Evolutionary conservation across 2,113 vertebrate genomes (phyloP).

Genomic region (Synchiropus splendidus): DNA sequence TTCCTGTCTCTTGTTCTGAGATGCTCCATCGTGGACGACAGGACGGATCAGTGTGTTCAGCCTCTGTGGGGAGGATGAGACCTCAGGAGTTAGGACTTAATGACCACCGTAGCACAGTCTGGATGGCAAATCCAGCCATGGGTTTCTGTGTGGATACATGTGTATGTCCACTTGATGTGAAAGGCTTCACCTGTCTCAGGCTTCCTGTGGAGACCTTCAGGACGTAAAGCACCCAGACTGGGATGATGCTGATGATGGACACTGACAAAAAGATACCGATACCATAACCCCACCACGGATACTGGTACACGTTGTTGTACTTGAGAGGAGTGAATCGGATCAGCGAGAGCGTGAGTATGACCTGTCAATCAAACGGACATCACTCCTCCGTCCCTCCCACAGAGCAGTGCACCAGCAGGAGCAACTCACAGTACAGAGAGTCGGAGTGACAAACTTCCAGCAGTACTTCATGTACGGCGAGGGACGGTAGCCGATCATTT

Average conservation of each 20-base stretch:
- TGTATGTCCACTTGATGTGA: too few relatives aligned
- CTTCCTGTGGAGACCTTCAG: too few relatives aligned
- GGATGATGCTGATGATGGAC: conserved; percentile 4
- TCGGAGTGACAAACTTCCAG: conserved; percentile 77
- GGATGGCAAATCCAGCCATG: too few relatives aligned
- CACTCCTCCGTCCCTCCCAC: neutral
- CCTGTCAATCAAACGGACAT: neutral
- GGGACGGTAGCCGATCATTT: conserved; percentile 84
- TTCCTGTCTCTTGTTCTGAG: neutral
- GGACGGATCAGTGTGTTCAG: too few relatives aligned
- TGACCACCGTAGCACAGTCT: too few relatives aligned
- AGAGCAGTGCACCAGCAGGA: neutral
- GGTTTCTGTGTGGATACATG: too few relatives aligned
- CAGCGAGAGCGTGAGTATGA: conserved; percentile 4
- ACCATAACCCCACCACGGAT: conserved; percentile 7
- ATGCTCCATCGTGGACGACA: too few relatives aligned
- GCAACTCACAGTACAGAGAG: conserved; percentile 69
- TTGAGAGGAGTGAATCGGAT: conserved; percentile 10
- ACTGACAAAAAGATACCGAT: conserved; percentile 8
- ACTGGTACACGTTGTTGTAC: conserved; percentile 21
- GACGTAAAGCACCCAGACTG: conserved; percentile 13
- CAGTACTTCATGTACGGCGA: conserved; percentile 78
- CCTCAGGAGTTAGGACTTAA: too few relatives aligned
- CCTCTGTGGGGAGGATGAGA: too few relatives aligned
- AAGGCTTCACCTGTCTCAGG: too few relatives aligned